These are phyloP conservation scores for Haemorhous mexicanus DNA, from an alignment of 2,113 vertebrate species.

Conservation along the genomic window DNA sequence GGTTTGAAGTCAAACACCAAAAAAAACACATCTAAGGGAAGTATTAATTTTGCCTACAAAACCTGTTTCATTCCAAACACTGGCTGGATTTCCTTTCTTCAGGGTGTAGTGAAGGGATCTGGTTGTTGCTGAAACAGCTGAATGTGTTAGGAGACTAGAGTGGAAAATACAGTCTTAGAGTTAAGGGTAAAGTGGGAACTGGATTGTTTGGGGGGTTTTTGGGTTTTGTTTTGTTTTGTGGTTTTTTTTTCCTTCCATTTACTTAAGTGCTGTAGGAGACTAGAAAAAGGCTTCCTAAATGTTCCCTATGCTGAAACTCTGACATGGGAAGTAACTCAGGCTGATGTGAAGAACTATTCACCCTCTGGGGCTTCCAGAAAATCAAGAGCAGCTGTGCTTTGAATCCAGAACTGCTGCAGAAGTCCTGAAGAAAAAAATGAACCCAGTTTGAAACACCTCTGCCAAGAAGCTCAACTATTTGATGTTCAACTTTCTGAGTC, in stretches of 20 bases:
- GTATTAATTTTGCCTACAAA: neutral
- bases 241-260: neutral
- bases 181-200: neutral
- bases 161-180: neutral
- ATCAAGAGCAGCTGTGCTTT: neutral
- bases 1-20: neutral
- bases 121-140: neutral
- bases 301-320: neutral
- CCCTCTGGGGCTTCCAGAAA: neutral
- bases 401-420: neutral
- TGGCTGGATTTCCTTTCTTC: neutral
- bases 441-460: neutral
- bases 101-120: neutral
- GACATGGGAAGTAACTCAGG: neutral
- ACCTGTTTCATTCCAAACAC: neutral
- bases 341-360: neutral
- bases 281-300: neutral
- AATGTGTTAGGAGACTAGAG: neutral
- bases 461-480: neutral
- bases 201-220: neutral
- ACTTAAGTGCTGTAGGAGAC: neutral
- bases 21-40: neutral
- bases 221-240: too few relatives aligned
- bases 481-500: neutral
- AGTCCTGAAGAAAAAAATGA: neutral